These are phyloP conservation scores for Cinara cedri DNA, from an alignment of 2,888 invertebrate species.

Conservation along the genomic window DNA sequence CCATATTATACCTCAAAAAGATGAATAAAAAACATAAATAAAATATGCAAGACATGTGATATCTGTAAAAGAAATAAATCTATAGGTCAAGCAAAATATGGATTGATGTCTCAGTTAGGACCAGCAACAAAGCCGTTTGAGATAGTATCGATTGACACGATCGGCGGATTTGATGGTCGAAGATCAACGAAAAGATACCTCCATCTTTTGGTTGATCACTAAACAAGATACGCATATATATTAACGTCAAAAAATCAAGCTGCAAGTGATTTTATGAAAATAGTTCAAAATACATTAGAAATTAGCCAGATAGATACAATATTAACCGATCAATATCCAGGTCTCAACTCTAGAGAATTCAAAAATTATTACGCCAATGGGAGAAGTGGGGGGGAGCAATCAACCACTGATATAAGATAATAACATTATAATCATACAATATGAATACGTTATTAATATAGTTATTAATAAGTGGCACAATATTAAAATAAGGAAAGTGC, in stretches of 20 bases:
- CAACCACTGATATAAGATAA: no score
- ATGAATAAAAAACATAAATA: slow-evolving; percentile 27
- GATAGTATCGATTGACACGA: slow-evolving; percentile 61
- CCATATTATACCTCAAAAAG: slow-evolving; percentile 49
- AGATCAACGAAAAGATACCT: slow-evolving; percentile 61
- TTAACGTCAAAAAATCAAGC: slow-evolving; percentile 60
- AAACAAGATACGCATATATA: slow-evolving; percentile 61
- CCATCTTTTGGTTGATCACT: slow-evolving; percentile 61
- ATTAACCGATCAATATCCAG: slow-evolving; percentile 61
- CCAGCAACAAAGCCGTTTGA: slow-evolving; percentile 60
- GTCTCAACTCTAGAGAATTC: slow-evolving; percentile 61
- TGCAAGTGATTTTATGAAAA: slow-evolving; percentile 61
- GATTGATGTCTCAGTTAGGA: slow-evolving; percentile 59
- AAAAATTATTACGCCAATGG: slow-evolving; percentile 61
- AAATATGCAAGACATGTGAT: slow-evolving; percentile 44
- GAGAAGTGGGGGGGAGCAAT: no score
- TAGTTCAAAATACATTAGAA: slow-evolving; percentile 59
- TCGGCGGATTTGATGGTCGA: slow-evolving; percentile 61
- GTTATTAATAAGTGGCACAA: no score
- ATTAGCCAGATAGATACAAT: slow-evolving; percentile 60
- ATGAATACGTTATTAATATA: no score
- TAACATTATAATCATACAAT: no score
- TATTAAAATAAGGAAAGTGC: no score
- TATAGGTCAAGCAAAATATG: slow-evolving; percentile 58
- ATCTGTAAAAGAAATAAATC: slow-evolving; percentile 59